These are phyloP conservation scores for Slavum lentiscoides DNA, from an alignment of 2,888 invertebrate genomes.

Conservation along the genomic window DNA sequence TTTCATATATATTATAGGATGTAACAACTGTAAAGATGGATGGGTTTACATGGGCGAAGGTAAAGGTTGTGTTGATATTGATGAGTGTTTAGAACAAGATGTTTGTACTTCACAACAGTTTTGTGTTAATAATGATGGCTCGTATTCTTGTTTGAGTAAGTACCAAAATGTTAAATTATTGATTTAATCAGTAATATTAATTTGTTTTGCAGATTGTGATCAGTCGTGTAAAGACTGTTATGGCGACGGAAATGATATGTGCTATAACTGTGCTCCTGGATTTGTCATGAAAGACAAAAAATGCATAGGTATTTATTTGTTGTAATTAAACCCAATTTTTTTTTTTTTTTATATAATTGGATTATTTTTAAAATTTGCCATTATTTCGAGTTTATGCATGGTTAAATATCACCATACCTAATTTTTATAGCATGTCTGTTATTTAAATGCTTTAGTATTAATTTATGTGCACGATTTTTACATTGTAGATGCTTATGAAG, in stretches of 20 bases:
- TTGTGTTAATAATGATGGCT: constrained; percentile 87
- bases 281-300: constrained; percentile 68
- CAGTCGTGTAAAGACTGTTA: constrained; percentile 80
- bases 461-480: constrained; percentile 38
- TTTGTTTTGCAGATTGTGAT: constrained; percentile 70
- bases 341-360: background rate
- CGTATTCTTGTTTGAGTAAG: constrained; percentile 72
- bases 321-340: constrained; percentile 2
- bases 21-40: constrained; percentile 71
- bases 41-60: constrained; percentile 73
- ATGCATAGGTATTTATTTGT: constrained; percentile 70
- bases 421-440: constrained; percentile 12
- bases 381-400: constrained; percentile 14
- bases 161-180: constrained; percentile 19
- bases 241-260: constrained; percentile 91
- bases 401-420: background rate
- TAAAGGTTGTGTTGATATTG: constrained; percentile 77
- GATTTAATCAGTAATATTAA: background rate
- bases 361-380: background rate
- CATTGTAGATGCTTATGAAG: constrained; percentile 43
- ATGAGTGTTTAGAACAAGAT: constrained; percentile 70
- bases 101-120: constrained; percentile 71
- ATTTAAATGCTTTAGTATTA: constrained; percentile 38
- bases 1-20: constrained; percentile 60
- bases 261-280: constrained; percentile 76